These are phyloP conservation scores for Oxytorus armatus DNA, from an alignment of 2,888 invertebrate species.

Conservation along the genomic window DNA sequence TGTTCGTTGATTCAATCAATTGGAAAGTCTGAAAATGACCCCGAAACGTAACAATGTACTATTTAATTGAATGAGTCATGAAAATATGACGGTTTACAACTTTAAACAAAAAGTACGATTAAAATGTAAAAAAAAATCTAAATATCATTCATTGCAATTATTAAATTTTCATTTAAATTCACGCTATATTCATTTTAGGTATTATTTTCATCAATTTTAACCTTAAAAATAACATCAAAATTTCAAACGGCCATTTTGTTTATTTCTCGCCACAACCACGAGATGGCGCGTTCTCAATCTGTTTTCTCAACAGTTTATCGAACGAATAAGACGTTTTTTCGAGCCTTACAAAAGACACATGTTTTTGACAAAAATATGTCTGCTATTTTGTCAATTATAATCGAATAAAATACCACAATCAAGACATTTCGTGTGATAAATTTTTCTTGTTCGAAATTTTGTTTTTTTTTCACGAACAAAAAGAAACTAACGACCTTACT, in stretches of 20 bases:
- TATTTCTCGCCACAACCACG: background rate
- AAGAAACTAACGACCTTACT: too few species aligned
- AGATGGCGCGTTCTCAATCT: background rate
- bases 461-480: too few species aligned
- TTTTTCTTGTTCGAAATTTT: too few species aligned
- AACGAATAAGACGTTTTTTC: background rate
- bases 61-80: too few species aligned
- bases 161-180: constrained; percentile 5
- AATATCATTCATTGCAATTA: background rate
- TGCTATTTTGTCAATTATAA: too few species aligned
- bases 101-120: too few species aligned
- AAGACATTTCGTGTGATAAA: too few species aligned
- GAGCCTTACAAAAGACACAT: background rate
- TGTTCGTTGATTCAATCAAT: too few species aligned
- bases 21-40: too few species aligned
- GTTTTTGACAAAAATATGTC: background rate
- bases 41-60: too few species aligned
- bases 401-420: too few species aligned
- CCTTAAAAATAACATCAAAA: background rate
- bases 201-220: background rate
- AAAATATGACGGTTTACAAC: too few species aligned
- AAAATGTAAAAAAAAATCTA: background rate
- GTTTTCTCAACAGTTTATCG: background rate
- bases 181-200: background rate
- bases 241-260: constrained; percentile 1